phyloP scores from a whole-genome alignment of 1,140 invertebrate genomes.

The Trichonephila clavata region DNA sequence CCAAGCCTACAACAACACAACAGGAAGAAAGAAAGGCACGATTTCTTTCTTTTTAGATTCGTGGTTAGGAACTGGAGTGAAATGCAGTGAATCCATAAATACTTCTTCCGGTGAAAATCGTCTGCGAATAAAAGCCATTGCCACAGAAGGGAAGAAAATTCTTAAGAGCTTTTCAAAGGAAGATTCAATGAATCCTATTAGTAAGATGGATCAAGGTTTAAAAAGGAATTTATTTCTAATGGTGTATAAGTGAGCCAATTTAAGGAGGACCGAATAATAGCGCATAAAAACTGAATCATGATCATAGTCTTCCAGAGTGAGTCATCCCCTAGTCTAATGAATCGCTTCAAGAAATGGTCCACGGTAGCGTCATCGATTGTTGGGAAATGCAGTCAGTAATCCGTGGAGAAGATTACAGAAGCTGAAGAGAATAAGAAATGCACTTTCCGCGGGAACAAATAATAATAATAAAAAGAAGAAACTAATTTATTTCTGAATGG shows the following conservation, averaged over 20 bases:
- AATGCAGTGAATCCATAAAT: slow-evolving; percentile 5
- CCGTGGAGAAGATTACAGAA: background rate
- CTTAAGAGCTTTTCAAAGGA: background rate
- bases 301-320: slow-evolving; percentile 40
- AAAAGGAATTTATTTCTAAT: slow-evolving; percentile 66
- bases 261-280: slow-evolving; percentile 38
- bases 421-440: background rate
- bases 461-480: too few species aligned
- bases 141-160: background rate
- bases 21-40: too few species aligned
- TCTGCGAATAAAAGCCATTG: slow-evolving; percentile 15
- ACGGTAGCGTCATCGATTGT: slow-evolving; percentile 56
- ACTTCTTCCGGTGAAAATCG: slow-evolving; percentile 30
- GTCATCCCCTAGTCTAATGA: slow-evolving; percentile 41
- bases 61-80: background rate
- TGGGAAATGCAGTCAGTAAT: background rate
- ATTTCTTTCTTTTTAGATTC: too few species aligned
- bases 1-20: background rate
- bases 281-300: slow-evolving; percentile 59
- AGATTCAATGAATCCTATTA: slow-evolving; percentile 63
- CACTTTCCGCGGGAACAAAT: background rate
- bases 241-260: slow-evolving; percentile 70
- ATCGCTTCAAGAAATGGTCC: slow-evolving; percentile 13
- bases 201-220: slow-evolving; percentile 53
- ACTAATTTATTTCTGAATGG: background rate